These are phyloP conservation scores for Miniopterus natalensis DNA, from an alignment of 2,113 vertebrate species.

Conservation along the genomic window DNA sequence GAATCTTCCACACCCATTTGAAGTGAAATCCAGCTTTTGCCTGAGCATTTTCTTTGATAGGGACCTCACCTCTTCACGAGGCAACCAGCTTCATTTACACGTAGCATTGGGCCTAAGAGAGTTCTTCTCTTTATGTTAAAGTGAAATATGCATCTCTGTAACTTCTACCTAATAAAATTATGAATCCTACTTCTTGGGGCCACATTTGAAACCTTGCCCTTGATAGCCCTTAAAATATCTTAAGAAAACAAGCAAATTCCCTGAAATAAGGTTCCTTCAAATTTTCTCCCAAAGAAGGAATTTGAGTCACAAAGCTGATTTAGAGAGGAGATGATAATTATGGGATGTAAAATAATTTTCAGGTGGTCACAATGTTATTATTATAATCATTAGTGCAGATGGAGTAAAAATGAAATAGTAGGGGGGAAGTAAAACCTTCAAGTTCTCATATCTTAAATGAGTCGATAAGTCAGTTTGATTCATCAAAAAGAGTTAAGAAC, in stretches of 20 bases:
- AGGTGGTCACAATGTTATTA: background rate
- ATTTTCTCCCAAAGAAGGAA: background rate
- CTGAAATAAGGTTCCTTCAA: background rate
- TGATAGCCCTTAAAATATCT: background rate
- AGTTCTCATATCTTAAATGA: slow-evolving; percentile 2
- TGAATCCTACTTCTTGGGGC: background rate
- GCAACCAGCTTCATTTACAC: background rate
- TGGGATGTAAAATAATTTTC: background rate
- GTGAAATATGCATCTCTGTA: background rate
- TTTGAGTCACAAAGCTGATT: background rate
- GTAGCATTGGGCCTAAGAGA: background rate
- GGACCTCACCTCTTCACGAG: background rate
- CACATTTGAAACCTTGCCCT: background rate
- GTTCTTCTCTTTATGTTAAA: background rate
- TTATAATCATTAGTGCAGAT: background rate
- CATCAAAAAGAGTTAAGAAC: background rate
- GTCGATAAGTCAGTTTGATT: background rate
- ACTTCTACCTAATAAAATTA: background rate
- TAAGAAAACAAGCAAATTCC: background rate
- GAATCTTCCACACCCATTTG: background rate
- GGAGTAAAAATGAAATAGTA: slow-evolving; percentile 27
- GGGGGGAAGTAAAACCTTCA: slow-evolving; percentile 13
- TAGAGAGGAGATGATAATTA: background rate
- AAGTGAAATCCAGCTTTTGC: background rate
- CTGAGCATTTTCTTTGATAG: background rate